phyloP scores from a whole-genome alignment of 92 coral and sea anemone genomes.

The Zoanthus solanderi region DNA sequence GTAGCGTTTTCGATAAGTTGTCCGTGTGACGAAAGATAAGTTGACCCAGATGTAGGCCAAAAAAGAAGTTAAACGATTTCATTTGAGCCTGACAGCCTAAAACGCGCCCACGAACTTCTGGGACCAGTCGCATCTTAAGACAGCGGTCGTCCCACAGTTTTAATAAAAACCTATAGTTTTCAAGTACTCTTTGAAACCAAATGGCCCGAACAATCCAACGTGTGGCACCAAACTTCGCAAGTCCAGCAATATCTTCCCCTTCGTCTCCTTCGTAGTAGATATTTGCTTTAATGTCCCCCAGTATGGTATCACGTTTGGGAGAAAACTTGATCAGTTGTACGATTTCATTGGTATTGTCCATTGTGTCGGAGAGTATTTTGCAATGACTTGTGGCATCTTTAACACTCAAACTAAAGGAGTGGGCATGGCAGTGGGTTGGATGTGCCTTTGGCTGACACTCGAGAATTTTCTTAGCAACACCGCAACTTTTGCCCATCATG shows the following conservation, averaged over 20 bases:
- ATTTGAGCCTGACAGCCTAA: constrained; percentile 68
- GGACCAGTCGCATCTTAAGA: constrained; percentile 47
- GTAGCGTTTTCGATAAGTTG: constrained; percentile 53
- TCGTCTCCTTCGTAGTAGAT: constrained; percentile 50
- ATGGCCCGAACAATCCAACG: constrained; percentile 75
- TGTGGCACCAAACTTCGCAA: constrained; percentile 67
- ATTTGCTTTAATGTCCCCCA: constrained; percentile 54
- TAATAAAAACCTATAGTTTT: constrained; percentile 62
- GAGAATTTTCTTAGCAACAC: constrained; percentile 41
- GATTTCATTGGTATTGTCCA: constrained; percentile 55
- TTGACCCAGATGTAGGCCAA: constrained; percentile 60
- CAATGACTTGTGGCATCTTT: constrained; percentile 63
- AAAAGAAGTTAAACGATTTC: constrained; percentile 61
- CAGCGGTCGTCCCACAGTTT: constrained; percentile 56
- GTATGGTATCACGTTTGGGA: constrained; percentile 55
- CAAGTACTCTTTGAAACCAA: constrained; percentile 65
- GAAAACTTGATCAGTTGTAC: constrained; percentile 61
- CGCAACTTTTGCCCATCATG: constrained; percentile 35
- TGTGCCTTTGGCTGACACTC: constrained; percentile 59
- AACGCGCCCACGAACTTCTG: constrained; percentile 66
- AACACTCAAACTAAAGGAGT: constrained; percentile 39
- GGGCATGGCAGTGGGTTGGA: constrained; percentile 66
- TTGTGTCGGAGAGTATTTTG: constrained; percentile 56
- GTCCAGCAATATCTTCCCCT: constrained; percentile 55
- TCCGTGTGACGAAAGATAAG: constrained; percentile 51